Evolutionary conservation across 2,888 invertebrate species (phyloP), one percentile per base, ranked within the genome.

Genomic region (Megastigmus dorsalis): DNA sequence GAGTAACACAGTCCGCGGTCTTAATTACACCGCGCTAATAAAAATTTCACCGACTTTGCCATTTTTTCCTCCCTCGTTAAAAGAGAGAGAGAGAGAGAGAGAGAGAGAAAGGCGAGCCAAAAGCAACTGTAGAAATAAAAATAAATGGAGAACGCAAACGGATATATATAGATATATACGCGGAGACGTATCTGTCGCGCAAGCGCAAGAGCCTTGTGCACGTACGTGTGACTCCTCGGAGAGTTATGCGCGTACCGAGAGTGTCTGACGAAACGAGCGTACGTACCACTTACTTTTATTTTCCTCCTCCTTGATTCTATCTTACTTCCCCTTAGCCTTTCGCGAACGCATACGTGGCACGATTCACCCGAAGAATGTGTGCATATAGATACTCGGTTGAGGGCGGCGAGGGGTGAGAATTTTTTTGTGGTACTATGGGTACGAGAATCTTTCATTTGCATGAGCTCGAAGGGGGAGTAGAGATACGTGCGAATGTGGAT

Each of bases 21-120:
- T 63, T 63, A 71, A 71, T 71, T 71, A 63, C 71, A 20, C 28
- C 63, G 23, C 18, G 54, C 33, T 71, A 71, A 71, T 63, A 63
- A 62, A 63, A 63, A 48, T 71, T 63, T 55, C 71, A 57, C 55
- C 54, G 55, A 48, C 38, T 48, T 48, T n/a, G 9, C 18, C 23
- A 30, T 57, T 10, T 36, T 36, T 48, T n/a, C 10, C 7, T 15
- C 41, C 23, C 43, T n/a, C 65, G 3, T 41, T 23, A 33, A 30
- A n/a, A n/a, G n/a, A n/a, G n/a, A n/a, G n/a, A n/a, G n/a, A n/a
- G n/a, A n/a, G n/a, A n/a, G n/a, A n/a, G n/a, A n/a, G n/a, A n/a
- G n/a, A n/a, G n/a, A n/a, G n/a, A n/a, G n/a, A n/a, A n/a, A n/a
- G n/a, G n/a, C n/a, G n/a, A n/a, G n/a, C n/a, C n/a, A 54, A 52